phyloP scores from a whole-genome alignment of 2,113 vertebrate genomes.

The Ondatra zibethicus region DNA sequence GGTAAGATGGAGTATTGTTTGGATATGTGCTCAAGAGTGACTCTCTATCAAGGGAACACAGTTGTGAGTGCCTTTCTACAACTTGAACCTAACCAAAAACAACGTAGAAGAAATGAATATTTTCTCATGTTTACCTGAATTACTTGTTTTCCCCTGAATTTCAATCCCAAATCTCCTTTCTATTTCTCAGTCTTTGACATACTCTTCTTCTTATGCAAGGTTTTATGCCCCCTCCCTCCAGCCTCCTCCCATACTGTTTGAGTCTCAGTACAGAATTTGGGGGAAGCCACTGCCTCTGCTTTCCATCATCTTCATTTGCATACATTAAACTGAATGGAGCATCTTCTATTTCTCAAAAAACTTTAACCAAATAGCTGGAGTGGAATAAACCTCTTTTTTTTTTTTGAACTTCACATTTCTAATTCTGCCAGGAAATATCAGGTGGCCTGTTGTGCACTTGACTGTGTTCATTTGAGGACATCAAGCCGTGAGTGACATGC shows the following conservation, averaged over 20 bases:
- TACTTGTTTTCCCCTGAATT: not conserved
- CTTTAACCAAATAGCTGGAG: not conserved
- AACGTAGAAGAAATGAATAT: constrained; percentile 29
- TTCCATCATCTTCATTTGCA: constrained; percentile 42
- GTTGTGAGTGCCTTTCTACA: not conserved
- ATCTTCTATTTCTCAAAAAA: not conserved
- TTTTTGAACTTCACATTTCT: not conserved
- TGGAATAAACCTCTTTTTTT: not conserved
- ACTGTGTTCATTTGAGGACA: constrained; percentile 38
- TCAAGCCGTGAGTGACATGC: constrained; percentile 37
- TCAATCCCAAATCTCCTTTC: not conserved
- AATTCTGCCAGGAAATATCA: not conserved
- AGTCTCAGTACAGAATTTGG: not conserved
- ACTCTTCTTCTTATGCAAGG: not conserved
- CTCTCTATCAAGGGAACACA: not conserved
- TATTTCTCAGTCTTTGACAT: not conserved
- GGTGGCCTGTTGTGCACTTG: not conserved
- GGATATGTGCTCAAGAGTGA: not conserved
- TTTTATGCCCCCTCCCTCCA: not conserved
- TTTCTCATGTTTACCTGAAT: not conserved
- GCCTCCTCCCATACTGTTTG: not conserved
- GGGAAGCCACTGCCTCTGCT: not conserved
- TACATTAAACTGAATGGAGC: not conserved
- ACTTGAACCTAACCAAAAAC: not conserved
- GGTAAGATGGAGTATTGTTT: not conserved